Evolutionary conservation across 2,797 vertebrate genomes (phyloP), one percentile per base, ranked within the genome.

Genomic region (Pseudotriccus pelzelni): DNA sequence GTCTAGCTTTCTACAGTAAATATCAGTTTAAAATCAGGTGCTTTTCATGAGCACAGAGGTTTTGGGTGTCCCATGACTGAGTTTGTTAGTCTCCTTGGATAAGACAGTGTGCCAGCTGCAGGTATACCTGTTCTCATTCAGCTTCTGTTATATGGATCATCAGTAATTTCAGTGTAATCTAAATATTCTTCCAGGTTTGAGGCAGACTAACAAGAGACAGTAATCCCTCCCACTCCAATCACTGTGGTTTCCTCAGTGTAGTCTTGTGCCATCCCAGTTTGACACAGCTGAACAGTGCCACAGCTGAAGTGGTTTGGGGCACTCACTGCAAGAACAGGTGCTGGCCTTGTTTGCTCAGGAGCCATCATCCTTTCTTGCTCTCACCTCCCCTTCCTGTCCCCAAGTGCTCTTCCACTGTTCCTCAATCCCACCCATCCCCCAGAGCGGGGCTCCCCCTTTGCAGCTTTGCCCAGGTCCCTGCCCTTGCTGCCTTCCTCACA

Each of bases 241-340:
- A 13, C 18, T 0, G 0, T 19, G 23, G 7, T 72, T 4, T 72
- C 36, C 23, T 14, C 2, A 1, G 4, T 0, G 0, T 20, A 27
- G 19, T 16, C 10, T 81, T 87, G 10, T 2, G 4, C 32, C 56
- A 23, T 12, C 52, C 32, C 21, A 16, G 9, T 3, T 69, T 72
- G 60, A 28, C 25, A 28, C 6, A 52, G 30, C 5, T 4, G 0
- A 34, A 21, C 32, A 24, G 8, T 36, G 32, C 36, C 4, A 16
- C 30, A 32, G 36, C 39, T 17, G 34, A 41, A 34, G 16, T 72
- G 62, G 8, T 70, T 58, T 75, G 63, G 20, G 58, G 23, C 25
- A 67, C 17, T 0, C 1, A 5, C 60, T 87, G 49, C 1, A 2
- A 22, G 53, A 80, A 5, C 19, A 64, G 24, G 4, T 19, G 36